Base-by-base conservation (phyloP, 2,888 invertebrate genomes). In the Orchesella flavescens region DNA sequence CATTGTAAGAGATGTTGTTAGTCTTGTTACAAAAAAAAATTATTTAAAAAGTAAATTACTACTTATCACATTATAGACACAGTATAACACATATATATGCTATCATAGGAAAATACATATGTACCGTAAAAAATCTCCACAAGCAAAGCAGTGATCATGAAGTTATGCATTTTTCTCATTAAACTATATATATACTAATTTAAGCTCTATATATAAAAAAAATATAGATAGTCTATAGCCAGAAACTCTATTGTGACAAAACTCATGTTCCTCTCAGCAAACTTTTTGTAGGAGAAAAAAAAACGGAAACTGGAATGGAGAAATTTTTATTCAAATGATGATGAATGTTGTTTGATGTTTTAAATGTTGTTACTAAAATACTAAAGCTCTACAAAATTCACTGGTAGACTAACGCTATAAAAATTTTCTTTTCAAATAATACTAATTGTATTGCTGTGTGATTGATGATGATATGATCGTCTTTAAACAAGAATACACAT, bases 171-270 rank as follows among this genome's bases (percentile, higher is more conserved):
- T 61, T 17, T 61, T 61, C 17, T 61, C 13, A 21, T 4, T 43
- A 66, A 66, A 63, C 46, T 21, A 34, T 46, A 46, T 15, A 43
- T 68, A 63, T 63, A 68, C 21, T 46, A 17, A 15, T 21, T 23
- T 21, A 63, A 63, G 34, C 34, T 34, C 34, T 34, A 34, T 34
- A 2, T 43, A 13, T 24, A 15, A 63, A 4, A 63, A 21, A 24
- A 63, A 63, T 63, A 7, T 19, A 12, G 1, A 68, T 69, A 69
- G 19, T 69, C 13, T 21, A 7, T 49, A 49, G 49, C 49, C 19
- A 5, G 69, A 69, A 78, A 78, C 77, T 78, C 68, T 78, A n/a
- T n/a, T 78, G 77, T 78, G 77, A 78, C 77, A 78, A 78, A 78
- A 34, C 69, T 69, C 46, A 75, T 75, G 77, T 78, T 78, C 77